A percentile compares a stretch with the other conserved stretches of the same genome.
Conservation (phyloP, 2,797 vertebrate genomes). For the Astyanax mexicanus region DNA sequence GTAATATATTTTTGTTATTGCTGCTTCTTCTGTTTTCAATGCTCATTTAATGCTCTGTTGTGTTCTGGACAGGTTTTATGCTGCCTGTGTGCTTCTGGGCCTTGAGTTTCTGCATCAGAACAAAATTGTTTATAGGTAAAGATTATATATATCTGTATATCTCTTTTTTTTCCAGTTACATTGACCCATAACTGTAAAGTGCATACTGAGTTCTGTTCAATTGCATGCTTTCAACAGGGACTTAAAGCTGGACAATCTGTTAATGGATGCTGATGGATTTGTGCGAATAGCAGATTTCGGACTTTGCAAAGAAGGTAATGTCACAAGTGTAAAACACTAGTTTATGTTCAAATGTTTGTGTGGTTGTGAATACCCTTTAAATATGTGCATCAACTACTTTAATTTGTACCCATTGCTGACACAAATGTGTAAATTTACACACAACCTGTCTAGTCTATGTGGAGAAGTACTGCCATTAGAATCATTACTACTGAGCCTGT, state of each 20-base stretch:
- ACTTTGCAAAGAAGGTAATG: slow-evolving; percentile 90
- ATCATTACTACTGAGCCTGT: no score
- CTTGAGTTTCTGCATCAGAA: slow-evolving; percentile 93
- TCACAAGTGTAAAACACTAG: no score
- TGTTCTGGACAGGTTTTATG: slow-evolving; percentile 84
- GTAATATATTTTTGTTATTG: no score
- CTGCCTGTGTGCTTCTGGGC: slow-evolving; percentile 92
- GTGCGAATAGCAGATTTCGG: slow-evolving; percentile 94
- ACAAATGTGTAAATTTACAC: no score
- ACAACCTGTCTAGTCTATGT: no score
- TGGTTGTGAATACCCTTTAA: no score
- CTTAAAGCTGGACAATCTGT: slow-evolving; percentile 93
- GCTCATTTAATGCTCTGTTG: not conserved
- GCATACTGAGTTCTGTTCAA: not conserved
- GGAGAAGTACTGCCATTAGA: no score
- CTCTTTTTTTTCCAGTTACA: not conserved
- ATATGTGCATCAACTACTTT: no score
- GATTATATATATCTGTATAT: slow-evolving; percentile 34
- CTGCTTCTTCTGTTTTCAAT: not conserved
- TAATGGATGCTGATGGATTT: slow-evolving; percentile 91
- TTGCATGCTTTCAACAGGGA: slow-evolving; percentile 76
- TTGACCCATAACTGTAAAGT: not conserved
- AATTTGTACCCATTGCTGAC: no score
- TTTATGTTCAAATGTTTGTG: no score
- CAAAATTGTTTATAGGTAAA: slow-evolving; percentile 93